Conservation (phyloP, 35 echinoderm and acorn worm genomes). For the Acanthaster planci region DNA sequence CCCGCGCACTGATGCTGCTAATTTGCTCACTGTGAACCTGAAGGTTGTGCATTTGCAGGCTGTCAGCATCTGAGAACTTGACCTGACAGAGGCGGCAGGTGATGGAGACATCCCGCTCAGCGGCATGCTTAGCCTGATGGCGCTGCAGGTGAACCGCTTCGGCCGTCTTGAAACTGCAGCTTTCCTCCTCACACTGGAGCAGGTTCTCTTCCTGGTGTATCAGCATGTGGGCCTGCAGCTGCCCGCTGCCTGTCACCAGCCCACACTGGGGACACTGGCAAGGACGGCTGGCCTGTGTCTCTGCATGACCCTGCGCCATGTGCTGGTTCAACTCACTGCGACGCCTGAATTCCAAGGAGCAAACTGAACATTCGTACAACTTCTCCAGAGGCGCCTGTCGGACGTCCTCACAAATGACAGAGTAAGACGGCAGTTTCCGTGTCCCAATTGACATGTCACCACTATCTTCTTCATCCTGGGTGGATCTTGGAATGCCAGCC, state of each 20-base stretch:
- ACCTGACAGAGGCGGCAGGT: constrained; percentile 29
- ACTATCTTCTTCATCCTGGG: background rate
- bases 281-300: constrained; percentile 11
- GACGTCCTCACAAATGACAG: background rate
- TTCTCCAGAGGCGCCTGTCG: background rate
- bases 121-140: constrained; percentile 27
- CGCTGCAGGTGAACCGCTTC: constrained; percentile 13
- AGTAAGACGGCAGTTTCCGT: background rate
- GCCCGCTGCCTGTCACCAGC: constrained; percentile 56
- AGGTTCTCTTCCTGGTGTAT: constrained; percentile 55
- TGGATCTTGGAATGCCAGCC: background rate
- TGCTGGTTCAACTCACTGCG: constrained; percentile 26
- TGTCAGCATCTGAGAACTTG: background rate
- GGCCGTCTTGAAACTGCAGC: constrained; percentile 40
- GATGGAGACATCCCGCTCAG: background rate
- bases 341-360: constrained; percentile 10
- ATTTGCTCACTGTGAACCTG: background rate
- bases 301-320: constrained; percentile 9
- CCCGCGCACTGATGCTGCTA: constrained; percentile 35
- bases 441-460: too few relatives aligned
- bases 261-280: constrained; percentile 80
- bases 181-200: constrained; percentile 44
- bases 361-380: constrained; percentile 1
- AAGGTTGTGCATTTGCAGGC: constrained; percentile 13
- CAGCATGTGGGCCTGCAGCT: constrained; percentile 59